Conservation (phyloP, 1,140 invertebrate genomes). For the Drosophila aff. region DNA sequence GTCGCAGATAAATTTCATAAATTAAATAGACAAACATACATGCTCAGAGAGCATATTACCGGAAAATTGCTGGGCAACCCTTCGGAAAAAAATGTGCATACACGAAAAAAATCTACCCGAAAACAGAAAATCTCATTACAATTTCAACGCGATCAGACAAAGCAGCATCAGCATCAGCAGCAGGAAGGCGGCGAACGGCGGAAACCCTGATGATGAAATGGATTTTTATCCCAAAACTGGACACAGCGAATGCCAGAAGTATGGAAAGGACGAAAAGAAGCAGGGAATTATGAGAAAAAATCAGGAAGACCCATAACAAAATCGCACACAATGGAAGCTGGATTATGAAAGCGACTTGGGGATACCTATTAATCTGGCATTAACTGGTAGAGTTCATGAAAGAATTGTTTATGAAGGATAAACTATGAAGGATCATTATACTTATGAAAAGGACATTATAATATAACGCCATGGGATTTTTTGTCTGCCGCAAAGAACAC, state of each 20-base stretch:
- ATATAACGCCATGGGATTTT: not conserved
- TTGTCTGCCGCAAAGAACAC: too few relatives aligned
- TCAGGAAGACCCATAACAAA: conserved; percentile 51
- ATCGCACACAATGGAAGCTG: conserved; percentile 42
- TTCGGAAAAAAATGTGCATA: conserved; percentile 22
- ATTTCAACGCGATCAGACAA: conserved; percentile 82
- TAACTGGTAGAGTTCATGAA: not conserved
- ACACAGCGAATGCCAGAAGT: conserved; percentile 40
- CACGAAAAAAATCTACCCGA: conserved; percentile 9
- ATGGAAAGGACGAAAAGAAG: conserved; percentile 9
- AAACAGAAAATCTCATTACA: conserved; percentile 81
- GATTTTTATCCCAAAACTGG: conserved; percentile 83
- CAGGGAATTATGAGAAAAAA: conserved; percentile 52
- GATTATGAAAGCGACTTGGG: not conserved
- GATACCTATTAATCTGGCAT: not conserved
- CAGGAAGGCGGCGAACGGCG: conserved; percentile 32
- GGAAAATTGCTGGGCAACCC: conserved; percentile 79
- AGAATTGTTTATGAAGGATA: not conserved
- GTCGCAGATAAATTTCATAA: conserved; percentile 82
- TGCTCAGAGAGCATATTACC: conserved; percentile 69
- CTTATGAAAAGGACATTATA: not conserved
- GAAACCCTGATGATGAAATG: conserved; percentile 80
- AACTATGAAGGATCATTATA: not conserved
- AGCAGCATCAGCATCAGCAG: conserved; percentile 35
- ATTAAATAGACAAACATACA: conserved; percentile 76